Evolutionary conservation across 2,797 vertebrate genomes (phyloP).

Genomic region (Oryzias dopingdopingensis): DNA sequence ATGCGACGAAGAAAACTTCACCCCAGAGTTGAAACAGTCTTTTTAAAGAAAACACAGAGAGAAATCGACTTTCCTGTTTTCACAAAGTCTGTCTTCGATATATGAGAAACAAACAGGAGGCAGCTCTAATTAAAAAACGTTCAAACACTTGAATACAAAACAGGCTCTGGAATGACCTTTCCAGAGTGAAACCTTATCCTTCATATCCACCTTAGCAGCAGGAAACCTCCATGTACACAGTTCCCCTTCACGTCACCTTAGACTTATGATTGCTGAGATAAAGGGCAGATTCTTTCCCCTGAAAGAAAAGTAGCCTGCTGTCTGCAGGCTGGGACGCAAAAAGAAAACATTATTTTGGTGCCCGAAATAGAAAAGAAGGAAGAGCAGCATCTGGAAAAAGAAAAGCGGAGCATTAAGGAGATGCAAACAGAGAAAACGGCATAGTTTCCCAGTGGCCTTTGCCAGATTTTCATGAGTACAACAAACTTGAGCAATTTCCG

Average conservation of each 20-base stretch:
- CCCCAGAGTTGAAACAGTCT: slow-evolving; percentile 17
- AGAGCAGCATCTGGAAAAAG: slow-evolving; percentile 62
- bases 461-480: slow-evolving; percentile 63
- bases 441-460: slow-evolving; percentile 50
- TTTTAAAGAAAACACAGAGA: slow-evolving; percentile 24
- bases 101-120: slow-evolving; percentile 43
- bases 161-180: slow-evolving; percentile 66
- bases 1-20: slow-evolving; percentile 24
- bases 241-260: slow-evolving; percentile 57
- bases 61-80: slow-evolving; percentile 20
- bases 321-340: slow-evolving; percentile 59
- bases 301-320: slow-evolving; percentile 66
- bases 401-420: slow-evolving; percentile 45
- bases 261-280: slow-evolving; percentile 68
- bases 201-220: slow-evolving; percentile 60
- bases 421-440: slow-evolving; percentile 48
- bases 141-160: slow-evolving; percentile 43
- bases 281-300: slow-evolving; percentile 62
- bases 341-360: slow-evolving; percentile 63
- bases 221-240: slow-evolving; percentile 62
- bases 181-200: slow-evolving; percentile 63
- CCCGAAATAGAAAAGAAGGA: slow-evolving; percentile 65
- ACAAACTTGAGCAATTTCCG: slow-evolving; percentile 70
- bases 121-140: slow-evolving; percentile 35
- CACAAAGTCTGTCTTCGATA: slow-evolving; percentile 36